Conservation (phyloP, 53 echinoderm and acorn worm species). For the Zoroaster sp. region DNA sequence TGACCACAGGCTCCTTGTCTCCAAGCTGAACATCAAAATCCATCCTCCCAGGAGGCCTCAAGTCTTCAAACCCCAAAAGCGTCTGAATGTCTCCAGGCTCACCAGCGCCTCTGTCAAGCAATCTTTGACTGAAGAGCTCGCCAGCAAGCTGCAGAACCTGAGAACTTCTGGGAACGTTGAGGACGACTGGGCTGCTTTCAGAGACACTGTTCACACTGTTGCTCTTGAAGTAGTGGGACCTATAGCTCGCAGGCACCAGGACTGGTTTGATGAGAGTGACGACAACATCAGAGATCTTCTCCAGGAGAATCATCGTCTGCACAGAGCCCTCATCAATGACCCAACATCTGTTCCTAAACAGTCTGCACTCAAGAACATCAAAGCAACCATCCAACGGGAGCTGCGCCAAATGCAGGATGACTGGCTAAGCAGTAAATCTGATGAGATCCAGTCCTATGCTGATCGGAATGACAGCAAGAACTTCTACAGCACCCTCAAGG, state of each 20-base stretch:
- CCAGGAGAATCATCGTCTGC: not conserved
- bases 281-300: not conserved
- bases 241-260: not conserved
- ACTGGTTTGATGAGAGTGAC: slow-evolving; percentile 21
- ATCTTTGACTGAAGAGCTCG: slow-evolving; percentile 5
- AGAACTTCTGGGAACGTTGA: not conserved
- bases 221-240: not conserved
- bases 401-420: not conserved
- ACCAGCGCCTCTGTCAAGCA: not conserved
- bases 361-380: not conserved
- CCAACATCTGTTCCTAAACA: not conserved
- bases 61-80: not conserved
- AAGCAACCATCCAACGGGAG: not conserved
- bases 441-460: not conserved
- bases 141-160: not conserved
- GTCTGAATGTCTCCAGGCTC: slow-evolving; percentile 10
- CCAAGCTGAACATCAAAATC: slow-evolving; percentile 11
- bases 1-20: not conserved
- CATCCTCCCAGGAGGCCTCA: not conserved
- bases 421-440: not conserved
- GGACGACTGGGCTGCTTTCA: not conserved
- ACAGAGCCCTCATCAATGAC: not conserved
- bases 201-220: not conserved
- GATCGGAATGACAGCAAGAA: not conserved
- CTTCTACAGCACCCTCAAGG: not conserved